phyloP scores from a whole-genome alignment of 2,888 invertebrate species.

The Drosophila gaucha region DNA sequence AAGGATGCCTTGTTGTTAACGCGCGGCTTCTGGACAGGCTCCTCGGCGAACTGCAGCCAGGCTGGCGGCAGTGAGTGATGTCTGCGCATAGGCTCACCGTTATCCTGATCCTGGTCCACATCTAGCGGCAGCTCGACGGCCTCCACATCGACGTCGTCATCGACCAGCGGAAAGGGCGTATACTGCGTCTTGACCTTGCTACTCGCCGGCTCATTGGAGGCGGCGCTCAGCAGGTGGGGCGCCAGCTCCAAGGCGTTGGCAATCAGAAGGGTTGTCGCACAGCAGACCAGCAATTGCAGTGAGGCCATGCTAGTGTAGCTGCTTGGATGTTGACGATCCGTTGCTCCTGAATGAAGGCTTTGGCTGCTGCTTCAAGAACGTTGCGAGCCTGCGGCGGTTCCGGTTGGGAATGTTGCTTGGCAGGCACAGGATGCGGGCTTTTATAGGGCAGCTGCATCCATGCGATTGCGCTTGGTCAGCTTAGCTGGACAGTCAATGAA shows the following conservation, averaged over 20 bases:
- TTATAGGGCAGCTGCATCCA: slow-evolving; percentile 47
- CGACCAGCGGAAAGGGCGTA: slow-evolving; percentile 61
- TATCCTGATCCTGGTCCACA: slow-evolving; percentile 49
- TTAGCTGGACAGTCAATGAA: slow-evolving; percentile 58
- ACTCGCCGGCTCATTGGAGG: slow-evolving; percentile 47
- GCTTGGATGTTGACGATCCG: slow-evolving; percentile 6
- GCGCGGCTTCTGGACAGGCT: slow-evolving; percentile 57
- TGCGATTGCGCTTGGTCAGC: slow-evolving; percentile 9
- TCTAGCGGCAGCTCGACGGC: slow-evolving; percentile 69
- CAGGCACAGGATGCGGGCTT: slow-evolving; percentile 37
- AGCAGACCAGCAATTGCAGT: slow-evolving; percentile 65
- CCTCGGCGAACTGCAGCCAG: slow-evolving; percentile 69
- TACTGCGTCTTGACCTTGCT: slow-evolving; percentile 66
- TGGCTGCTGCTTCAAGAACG: slow-evolving; percentile 12
- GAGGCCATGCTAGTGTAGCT: slow-evolving; percentile 64
- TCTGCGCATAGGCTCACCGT: slow-evolving; percentile 22
- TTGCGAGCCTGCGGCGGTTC: slow-evolving; percentile 21
- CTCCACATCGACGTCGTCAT: slow-evolving; percentile 57
- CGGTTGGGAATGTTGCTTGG: slow-evolving; percentile 53
- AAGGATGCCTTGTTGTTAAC: slow-evolving; percentile 46
- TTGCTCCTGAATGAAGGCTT: not conserved
- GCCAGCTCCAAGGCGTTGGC: slow-evolving; percentile 69
- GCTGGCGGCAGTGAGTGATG: slow-evolving; percentile 64
- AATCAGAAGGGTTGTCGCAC: slow-evolving; percentile 59
- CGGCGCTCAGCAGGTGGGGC: slow-evolving; percentile 62